phyloP scores from a whole-genome alignment of 2,797 vertebrate genomes.

The Sebastes hubbsi region DNA sequence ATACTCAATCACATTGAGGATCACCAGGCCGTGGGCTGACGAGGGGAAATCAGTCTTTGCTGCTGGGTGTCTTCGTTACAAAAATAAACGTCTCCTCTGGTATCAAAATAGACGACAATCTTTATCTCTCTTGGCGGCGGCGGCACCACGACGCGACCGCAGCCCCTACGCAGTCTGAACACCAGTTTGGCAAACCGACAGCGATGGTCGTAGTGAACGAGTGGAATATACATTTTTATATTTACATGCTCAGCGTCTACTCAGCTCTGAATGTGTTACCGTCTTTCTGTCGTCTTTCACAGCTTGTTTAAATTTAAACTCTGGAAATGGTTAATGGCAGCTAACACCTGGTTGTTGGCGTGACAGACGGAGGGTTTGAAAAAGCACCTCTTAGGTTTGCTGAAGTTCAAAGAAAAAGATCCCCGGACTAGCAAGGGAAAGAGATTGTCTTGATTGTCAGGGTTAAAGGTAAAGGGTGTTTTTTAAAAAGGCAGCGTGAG shows the following conservation, averaged over 20 bases:
- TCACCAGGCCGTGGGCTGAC: neutral
- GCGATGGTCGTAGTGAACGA: neutral
- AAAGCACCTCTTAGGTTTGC: neutral
- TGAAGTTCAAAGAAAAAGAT: neutral
- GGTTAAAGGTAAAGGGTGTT: neutral
- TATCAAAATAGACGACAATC: conserved; percentile 78
- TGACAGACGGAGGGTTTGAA: neutral
- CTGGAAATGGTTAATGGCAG: neutral
- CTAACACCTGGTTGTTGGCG: neutral
- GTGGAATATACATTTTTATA: conserved; percentile 16
- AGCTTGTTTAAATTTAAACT: neutral
- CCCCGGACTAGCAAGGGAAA: neutral
- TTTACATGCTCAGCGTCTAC: conserved; percentile 22
- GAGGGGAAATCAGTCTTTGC: conserved; percentile 29
- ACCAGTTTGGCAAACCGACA: neutral
- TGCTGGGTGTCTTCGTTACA: conserved; percentile 60
- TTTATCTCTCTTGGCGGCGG: conserved; percentile 6
- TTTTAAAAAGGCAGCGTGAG: conserved; percentile 25
- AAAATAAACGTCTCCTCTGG: conserved; percentile 79
- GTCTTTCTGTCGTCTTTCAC: neutral
- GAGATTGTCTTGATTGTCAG: conserved; percentile 49
- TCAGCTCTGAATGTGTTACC: neutral
- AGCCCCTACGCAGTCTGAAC: neutral
- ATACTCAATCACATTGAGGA: conserved; percentile 24
- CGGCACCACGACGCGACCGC: neutral